Conservation (phyloP, 2,113 vertebrate genomes). For the Lucifuga dentata region DNA sequence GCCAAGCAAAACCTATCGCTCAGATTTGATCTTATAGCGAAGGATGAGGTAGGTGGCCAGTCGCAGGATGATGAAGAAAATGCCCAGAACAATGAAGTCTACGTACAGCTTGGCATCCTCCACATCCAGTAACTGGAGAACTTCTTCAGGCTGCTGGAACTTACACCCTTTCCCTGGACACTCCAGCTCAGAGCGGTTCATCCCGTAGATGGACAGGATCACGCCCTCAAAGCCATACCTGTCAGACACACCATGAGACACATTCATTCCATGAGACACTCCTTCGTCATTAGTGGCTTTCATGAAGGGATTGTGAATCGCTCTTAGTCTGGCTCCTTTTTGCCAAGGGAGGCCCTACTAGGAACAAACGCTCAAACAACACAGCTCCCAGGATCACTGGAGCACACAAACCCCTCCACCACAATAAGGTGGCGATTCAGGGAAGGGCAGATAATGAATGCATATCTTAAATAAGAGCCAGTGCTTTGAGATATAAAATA, state of each 20-base stretch:
- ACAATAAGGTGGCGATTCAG: no score
- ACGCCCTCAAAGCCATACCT: conserved; percentile 97
- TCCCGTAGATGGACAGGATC: conserved; percentile 95
- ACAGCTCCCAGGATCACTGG: no score
- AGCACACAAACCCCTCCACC: no score
- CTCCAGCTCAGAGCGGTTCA: conserved; percentile 91
- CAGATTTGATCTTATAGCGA: conserved; percentile 93
- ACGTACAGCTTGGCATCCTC: conserved; percentile 94
- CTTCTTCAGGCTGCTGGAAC: conserved; percentile 90
- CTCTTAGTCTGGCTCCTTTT: no score
- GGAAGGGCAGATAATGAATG: no score
- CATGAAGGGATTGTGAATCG: no score
- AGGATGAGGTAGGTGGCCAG: conserved; percentile 94
- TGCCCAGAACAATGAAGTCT: conserved; percentile 94
- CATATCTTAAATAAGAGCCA: no score
- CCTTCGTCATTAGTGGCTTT: no score
- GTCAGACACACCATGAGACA: neutral
- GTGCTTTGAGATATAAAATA: no score
- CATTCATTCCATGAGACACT: no score
- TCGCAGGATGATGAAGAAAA: conserved; percentile 92
- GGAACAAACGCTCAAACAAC: no score
- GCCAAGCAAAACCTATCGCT: conserved; percentile 83
- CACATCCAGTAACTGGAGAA: conserved; percentile 91
- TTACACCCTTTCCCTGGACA: conserved; percentile 89
- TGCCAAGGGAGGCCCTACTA: no score